Evolutionary conservation across 2,113 vertebrate species (phyloP), one percentile per base, ranked within the genome.

Genomic region (Macrotus californicus): DNA sequence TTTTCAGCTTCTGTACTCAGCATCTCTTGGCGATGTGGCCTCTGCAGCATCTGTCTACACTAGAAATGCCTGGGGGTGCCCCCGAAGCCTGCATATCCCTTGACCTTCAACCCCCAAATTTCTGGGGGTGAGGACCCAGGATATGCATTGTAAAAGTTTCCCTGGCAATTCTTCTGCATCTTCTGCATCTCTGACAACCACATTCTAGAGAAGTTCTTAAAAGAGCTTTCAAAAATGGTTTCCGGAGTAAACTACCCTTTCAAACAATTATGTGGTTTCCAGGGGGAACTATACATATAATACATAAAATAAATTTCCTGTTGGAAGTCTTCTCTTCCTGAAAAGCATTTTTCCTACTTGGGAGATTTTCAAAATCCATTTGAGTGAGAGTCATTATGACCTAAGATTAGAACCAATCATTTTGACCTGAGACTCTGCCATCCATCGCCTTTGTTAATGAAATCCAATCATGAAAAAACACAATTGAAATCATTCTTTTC

Each of bases 281-380:
- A 29, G 67, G 39, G 52, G 50, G 5, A 54, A 41, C 89, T 50
- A 52, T 6, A 59, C 52, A 90, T 22, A 48, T n/a, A 59, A 76
- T 70, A 72, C 85, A 90, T 59, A 90, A 92, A 93, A 67, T 72
- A 84, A 41, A 41, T 82, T 94, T 97, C 36, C 41, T 52, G 5
- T 72, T 83, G 69, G 48, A 89, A 79, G 54, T 43, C 75, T 95
- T 88, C 29, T 70, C 43, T 46, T 66, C 43, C 46, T 54, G 36
- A 84, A 34, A 95, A 91, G 31, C 64, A 87, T 50, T 75, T 87
- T 87, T 87, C 66, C 61, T 75, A 41, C 41, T 69, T 59, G 69
- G 29, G 50, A 94, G 15, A 67, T 39, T 91, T 96, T 89, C 16
- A 56, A 70, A 80, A 52, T 73, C 13, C 64, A 41, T 76, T 16